Conservation (phyloP, 2,113 vertebrate species). For the Crypturellus undulatus region DNA sequence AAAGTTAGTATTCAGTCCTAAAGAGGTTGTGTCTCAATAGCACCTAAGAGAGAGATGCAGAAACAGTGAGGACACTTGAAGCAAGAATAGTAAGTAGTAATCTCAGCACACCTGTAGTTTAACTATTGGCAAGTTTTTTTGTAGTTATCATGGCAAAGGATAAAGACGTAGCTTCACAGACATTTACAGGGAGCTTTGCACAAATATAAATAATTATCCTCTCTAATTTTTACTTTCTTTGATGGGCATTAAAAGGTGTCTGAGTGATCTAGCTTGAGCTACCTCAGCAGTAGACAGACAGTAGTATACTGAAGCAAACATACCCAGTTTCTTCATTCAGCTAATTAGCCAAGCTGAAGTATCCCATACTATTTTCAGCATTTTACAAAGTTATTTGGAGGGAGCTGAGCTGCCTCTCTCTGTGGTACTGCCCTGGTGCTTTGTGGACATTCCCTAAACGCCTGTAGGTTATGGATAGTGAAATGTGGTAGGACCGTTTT, state of each 20-base stretch:
- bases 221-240: neutral
- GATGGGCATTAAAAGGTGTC: neutral
- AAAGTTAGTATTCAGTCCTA: neutral
- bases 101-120: neutral
- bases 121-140: neutral
- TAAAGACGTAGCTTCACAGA: neutral
- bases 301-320: neutral
- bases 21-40: neutral
- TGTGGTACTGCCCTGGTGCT: fast-evolving
- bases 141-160: neutral
- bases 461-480: neutral
- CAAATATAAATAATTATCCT: neutral
- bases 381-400: neutral
- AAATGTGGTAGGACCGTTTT: neutral
- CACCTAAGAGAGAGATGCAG: neutral
- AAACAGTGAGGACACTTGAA: fast-evolving
- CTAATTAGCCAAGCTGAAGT: neutral
- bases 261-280: neutral
- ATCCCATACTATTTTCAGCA: fast-evolving
- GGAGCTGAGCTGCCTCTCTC: neutral
- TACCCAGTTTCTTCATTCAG: neutral
- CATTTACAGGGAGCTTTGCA: neutral
- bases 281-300: neutral
- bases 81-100: neutral
- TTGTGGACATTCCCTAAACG: neutral